Base-by-base conservation (phyloP, 2,888 invertebrate species). In the Linnaemya vulpina region DNA sequence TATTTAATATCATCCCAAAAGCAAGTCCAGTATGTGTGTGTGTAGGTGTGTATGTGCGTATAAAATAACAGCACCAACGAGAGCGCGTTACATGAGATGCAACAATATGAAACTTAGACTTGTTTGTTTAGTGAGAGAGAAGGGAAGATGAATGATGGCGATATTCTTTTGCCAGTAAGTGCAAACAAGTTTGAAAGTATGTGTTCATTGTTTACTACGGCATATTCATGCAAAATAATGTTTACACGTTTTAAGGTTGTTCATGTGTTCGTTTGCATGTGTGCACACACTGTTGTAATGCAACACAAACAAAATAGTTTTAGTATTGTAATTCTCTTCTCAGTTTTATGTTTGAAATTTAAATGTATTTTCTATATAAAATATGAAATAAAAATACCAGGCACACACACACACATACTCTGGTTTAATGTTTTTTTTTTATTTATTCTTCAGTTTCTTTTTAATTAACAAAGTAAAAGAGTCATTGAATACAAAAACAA, bases 91-190 rank as follows among this genome's bases (percentile, higher is more conserved):
- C 49, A 68, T 22, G n/a, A 17, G 38, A 70, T 58, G 43, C 81
- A 81, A 75, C 75, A 70, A 70, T 63, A 82, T 55, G 17, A 62
- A 81, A 75, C 76, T 75, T 70, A 15, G 63, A 46, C 40, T 73
- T 63, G 25, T 67, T 76, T 68, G 22, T 20, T 22, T 1, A 53
- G n/a, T 17, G 51, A 20, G 10, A 5, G 5, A 30, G 30, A 30
- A 3, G 30, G 10, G 30, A 30, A 30, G 30, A 30, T 30, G 30
- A 2, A 30, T 30, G 63, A 4, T 43, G 65, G 43, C 10, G 65
- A n/a, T n/a, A 25, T 65, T 46, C 5, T n/a, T 30, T 13, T 30
- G 8, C 20, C 38, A 30, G 30, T 58, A 53, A 53, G 35, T 71
- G 22, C 30, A 53, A 70, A 68, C 63, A 46, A 43, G 43, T 30